These are phyloP conservation scores for Hetaerina titia DNA, from an alignment of 2,888 invertebrate genomes.

Conservation along the genomic window DNA sequence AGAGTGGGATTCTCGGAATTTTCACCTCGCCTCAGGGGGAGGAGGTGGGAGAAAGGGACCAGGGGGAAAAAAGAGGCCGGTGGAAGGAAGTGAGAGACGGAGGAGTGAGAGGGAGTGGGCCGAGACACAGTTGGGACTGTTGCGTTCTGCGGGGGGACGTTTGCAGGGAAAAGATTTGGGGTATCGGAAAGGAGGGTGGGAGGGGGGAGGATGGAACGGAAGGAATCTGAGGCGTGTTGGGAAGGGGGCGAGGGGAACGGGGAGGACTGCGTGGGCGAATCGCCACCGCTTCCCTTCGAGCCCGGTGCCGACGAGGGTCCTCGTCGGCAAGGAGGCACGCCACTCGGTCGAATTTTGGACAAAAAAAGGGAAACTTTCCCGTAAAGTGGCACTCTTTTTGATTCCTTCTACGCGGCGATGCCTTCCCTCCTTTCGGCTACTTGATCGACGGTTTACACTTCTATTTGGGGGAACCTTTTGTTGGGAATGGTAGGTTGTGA, in stretches of 20 bases:
- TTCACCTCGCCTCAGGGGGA: not conserved
- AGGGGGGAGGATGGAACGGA: too few species aligned
- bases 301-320: too few species aligned
- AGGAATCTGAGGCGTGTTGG: too few species aligned
- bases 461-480: conserved; percentile 8
- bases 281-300: too few species aligned
- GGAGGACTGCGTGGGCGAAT: too few species aligned
- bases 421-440: not conserved
- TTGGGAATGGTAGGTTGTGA: not conserved
- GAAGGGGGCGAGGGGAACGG: too few species aligned
- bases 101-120: not conserved
- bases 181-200: not conserved
- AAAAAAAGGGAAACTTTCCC: not conserved
- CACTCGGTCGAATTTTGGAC: not conserved
- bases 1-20: not conserved
- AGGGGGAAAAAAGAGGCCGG: not conserved
- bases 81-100: not conserved
- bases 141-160: not conserved
- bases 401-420: not conserved
- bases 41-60: not conserved
- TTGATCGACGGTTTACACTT: conserved; percentile 51
- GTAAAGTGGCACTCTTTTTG: not conserved
- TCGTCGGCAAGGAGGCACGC: not conserved
- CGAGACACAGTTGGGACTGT: not conserved
- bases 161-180: not conserved